Conservation (phyloP, 2,888 invertebrate genomes). For the Rotaria socialis region DNA sequence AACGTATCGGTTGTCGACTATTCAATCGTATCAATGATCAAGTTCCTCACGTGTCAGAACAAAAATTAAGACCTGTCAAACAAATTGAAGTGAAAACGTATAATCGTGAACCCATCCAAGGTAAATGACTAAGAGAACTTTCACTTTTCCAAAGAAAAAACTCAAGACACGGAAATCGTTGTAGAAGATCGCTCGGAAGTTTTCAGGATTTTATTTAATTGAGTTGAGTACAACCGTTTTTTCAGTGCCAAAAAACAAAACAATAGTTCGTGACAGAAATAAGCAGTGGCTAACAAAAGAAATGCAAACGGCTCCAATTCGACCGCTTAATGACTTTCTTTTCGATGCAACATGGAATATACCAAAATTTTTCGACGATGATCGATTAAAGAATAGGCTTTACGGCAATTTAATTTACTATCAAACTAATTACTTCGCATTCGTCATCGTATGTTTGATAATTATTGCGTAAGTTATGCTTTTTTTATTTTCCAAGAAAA, state of each 20-base stretch:
- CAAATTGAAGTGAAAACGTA: background rate
- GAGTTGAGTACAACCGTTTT: background rate
- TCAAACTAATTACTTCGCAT: background rate
- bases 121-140: background rate
- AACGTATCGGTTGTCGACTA: background rate
- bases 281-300: background rate
- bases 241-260: background rate
- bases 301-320: background rate
- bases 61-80: background rate
- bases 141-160: too few species aligned
- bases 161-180: too few species aligned
- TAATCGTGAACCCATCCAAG: background rate
- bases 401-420: background rate
- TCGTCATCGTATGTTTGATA: background rate
- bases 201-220: too few species aligned
- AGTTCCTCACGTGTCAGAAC: background rate
- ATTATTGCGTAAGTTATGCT: background rate
- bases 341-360: background rate
- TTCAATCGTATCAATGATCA: background rate
- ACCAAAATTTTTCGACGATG: background rate
- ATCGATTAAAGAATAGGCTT: background rate
- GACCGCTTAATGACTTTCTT: background rate
- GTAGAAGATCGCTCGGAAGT: too few species aligned
- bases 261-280: background rate
- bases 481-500: background rate